Percentiles rank a stretch among this genome's conserved stretches.
phyloP scores from a whole-genome alignment of 2,888 invertebrate species.

The Troides aeacus region DNA sequence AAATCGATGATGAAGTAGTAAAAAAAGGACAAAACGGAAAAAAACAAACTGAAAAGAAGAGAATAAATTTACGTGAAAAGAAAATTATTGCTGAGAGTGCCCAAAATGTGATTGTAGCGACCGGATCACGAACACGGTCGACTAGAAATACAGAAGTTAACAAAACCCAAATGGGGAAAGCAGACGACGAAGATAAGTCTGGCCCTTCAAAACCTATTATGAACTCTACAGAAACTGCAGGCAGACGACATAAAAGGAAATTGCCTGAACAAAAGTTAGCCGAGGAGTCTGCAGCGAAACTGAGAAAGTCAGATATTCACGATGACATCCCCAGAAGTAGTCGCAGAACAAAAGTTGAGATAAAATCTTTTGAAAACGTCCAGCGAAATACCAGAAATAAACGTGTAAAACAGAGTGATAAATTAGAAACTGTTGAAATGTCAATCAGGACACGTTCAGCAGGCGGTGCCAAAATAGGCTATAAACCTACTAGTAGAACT shows the following conservation, averaged over 20 bases:
- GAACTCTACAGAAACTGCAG: slow-evolving; percentile 30
- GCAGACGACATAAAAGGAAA: slow-evolving; percentile 36
- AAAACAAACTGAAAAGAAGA: neutral
- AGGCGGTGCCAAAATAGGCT: no score
- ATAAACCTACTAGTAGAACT: no score
- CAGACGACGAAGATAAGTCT: no score
- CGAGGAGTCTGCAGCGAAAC: slow-evolving; percentile 1
- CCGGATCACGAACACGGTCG: slow-evolving; percentile 3
- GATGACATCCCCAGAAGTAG: neutral
- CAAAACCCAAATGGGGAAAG: no score
- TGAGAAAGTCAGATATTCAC: neutral
- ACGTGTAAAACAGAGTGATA: neutral
- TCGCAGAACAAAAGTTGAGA: slow-evolving; percentile 19
- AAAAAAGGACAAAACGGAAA: no score
- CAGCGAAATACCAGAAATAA: neutral
- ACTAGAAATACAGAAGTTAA: slow-evolving; percentile 1
- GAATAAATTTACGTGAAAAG: neutral
- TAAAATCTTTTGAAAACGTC: neutral
- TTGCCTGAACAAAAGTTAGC: slow-evolving; percentile 1
- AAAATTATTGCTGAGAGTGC: slow-evolving; percentile 2
- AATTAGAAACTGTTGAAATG: neutral
- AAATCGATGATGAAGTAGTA: neutral
- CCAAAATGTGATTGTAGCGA: neutral
- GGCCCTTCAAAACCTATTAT: no score
- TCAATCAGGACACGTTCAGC: no score